Conservation (phyloP, 30 jellyfish, hydroid and myxozoan species). For the Hydractinia echinata region DNA sequence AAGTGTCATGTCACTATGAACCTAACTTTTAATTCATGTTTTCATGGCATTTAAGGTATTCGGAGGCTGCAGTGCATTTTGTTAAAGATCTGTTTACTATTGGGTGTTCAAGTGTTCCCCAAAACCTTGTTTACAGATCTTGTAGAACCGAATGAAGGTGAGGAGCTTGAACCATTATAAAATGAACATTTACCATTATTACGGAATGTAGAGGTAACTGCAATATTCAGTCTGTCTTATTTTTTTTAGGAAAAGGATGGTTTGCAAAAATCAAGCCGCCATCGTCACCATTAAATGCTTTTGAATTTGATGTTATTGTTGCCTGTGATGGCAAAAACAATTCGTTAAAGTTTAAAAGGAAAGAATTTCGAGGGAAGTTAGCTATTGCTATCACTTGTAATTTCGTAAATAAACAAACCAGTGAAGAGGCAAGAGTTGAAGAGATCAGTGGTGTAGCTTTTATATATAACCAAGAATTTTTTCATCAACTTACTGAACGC, state of each 20-base stretch:
- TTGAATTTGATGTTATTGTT: conserved; percentile 59
- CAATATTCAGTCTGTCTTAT: not conserved
- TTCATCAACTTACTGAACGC: conserved; percentile 65
- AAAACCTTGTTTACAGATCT: conserved; percentile 57
- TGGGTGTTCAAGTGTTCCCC: conserved; percentile 76
- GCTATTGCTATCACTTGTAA: conserved; percentile 91
- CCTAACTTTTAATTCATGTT: not conserved
- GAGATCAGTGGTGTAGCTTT: conserved; percentile 96
- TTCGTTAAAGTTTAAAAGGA: conserved; percentile 56
- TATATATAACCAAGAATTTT: conserved; percentile 75
- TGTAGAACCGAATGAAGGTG: conserved; percentile 75
- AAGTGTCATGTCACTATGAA: not conserved
- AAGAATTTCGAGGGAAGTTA: conserved; percentile 84
- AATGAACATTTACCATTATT: no score
- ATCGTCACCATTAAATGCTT: conserved; percentile 31
- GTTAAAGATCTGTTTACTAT: conserved; percentile 60
- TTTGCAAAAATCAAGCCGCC: conserved; percentile 49
- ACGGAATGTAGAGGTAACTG: no score
- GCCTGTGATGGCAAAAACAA: conserved; percentile 84
- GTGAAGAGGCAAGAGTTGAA: conserved; percentile 83
- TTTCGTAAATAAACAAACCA: conserved; percentile 67
- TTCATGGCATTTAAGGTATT: conserved; percentile 50
- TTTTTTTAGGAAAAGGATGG: conserved; percentile 70
- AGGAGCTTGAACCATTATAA: not conserved
- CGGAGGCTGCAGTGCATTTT: conserved; percentile 73